These are phyloP conservation scores for Ageneiosus marmoratus DNA, from an alignment of 2,113 vertebrate species.

Conservation along the genomic window DNA sequence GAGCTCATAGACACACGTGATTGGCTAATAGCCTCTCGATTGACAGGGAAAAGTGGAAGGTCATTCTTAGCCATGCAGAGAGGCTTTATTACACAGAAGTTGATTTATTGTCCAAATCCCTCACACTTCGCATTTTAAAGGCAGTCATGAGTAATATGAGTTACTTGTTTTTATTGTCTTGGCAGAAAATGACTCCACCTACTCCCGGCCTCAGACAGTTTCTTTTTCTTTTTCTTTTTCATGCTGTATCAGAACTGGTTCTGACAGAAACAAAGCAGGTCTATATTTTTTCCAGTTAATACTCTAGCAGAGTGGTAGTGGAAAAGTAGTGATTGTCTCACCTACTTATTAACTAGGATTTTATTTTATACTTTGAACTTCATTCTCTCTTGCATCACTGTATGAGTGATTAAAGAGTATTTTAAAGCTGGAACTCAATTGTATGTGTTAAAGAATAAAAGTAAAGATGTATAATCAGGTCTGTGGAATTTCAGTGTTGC, in stretches of 20 bases:
- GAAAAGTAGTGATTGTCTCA: not conserved
- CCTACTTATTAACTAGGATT: not conserved
- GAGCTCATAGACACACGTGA: too few relatives aligned
- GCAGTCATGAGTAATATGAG: not conserved
- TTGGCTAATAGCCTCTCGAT: not conserved
- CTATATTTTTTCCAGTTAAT: not conserved
- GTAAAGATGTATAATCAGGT: conserved; percentile 57
- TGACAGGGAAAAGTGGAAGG: too few relatives aligned
- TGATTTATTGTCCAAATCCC: not conserved
- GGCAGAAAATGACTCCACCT: not conserved
- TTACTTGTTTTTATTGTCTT: not conserved
- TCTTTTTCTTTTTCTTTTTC: too few relatives aligned
- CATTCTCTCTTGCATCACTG: not conserved
- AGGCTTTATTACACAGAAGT: too few relatives aligned
- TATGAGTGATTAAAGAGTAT: conserved; percentile 1
- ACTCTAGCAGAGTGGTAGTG: not conserved
- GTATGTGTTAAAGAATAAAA: conserved; percentile 20
- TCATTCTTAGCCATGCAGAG: too few relatives aligned
- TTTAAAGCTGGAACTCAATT: not conserved
- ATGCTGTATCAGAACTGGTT: not conserved
- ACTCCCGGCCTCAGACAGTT: not conserved
- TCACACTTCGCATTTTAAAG: not conserved
- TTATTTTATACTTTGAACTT: conserved; percentile 18
- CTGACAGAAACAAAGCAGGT: not conserved
- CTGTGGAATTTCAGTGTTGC: conserved; percentile 68